Percentiles rank a stretch among this genome's conserved stretches.
These are phyloP conservation scores for Phaonia tiefii DNA, from an alignment of 2,888 invertebrate species.

Conservation along the genomic window DNA sequence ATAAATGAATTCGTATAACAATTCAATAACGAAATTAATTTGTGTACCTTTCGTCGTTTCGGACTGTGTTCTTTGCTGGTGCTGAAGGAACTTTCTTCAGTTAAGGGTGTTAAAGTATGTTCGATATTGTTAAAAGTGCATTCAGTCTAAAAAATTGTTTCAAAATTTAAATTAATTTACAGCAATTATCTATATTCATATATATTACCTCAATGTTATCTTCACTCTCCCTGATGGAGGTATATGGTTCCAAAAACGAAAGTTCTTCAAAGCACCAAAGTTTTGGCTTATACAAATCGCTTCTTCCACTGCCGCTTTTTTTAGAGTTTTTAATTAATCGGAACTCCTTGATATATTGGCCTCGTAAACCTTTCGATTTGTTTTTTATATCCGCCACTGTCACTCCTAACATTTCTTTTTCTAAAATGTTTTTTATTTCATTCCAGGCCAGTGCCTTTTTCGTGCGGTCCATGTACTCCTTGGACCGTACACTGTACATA, in stretches of 20 bases:
- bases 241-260: background rate
- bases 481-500: constrained; percentile 5
- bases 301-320: too few relatives aligned
- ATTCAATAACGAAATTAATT: too few relatives aligned
- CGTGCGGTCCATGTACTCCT: constrained; percentile 10
- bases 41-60: background rate
- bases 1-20: too few relatives aligned
- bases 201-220: background rate
- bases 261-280: background rate
- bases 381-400: background rate
- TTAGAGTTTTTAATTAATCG: too few relatives aligned
- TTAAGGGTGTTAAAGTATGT: too few relatives aligned
- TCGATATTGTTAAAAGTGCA: too few relatives aligned
- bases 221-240: background rate
- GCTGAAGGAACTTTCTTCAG: background rate
- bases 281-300: too few relatives aligned
- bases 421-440: constrained; percentile 11
- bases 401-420: too few relatives aligned
- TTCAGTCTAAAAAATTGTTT: background rate
- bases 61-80: background rate
- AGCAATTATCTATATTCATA: background rate
- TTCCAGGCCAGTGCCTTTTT: constrained; percentile 13
- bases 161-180: too few relatives aligned
- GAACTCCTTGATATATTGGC: too few relatives aligned
- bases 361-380: background rate